Conservation (phyloP, 2,888 invertebrate species). For the Cryptophagus acutangulus region DNA sequence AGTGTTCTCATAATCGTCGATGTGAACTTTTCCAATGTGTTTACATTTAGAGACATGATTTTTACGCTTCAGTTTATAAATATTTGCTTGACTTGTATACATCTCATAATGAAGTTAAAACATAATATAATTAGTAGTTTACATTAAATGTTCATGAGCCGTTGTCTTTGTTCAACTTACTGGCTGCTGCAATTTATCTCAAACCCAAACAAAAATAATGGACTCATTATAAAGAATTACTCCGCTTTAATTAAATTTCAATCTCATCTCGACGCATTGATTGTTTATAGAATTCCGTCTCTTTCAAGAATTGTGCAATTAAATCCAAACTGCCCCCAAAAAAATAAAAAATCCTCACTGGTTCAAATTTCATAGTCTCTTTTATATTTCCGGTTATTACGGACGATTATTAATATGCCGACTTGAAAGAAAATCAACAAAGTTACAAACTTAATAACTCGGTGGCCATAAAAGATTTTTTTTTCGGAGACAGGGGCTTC, state of each 20-base stretch:
- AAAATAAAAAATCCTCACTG: too few species aligned
- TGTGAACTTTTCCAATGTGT: constrained; percentile 27
- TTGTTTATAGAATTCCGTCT: neutral
- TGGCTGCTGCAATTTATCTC: neutral
- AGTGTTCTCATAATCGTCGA: constrained; percentile 21
- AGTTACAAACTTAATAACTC: too few species aligned
- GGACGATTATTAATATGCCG: too few species aligned
- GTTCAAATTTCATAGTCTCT: too few species aligned
- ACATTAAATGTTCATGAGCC: constrained; percentile 3
- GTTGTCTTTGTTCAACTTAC: too few species aligned
- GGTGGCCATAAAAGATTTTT: too few species aligned
- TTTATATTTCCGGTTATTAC: too few species aligned
- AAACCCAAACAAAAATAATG: constrained; percentile 5
- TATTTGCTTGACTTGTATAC: constrained; percentile 36
- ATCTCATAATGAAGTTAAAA: constrained; percentile 34
- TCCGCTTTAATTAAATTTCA: too few species aligned
- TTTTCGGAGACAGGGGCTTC: too few species aligned
- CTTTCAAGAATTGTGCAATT: neutral
- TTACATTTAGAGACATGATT: constrained; percentile 31
- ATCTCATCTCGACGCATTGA: too few species aligned
- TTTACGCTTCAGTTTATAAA: constrained; percentile 34
- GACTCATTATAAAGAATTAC: constrained; percentile 6
- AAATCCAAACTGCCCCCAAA: too few species aligned
- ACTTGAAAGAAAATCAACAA: too few species aligned
- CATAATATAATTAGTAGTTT: constrained; percentile 26